These are phyloP conservation scores for Brachionus calyciflorus DNA, from an alignment of 1,140 invertebrate genomes.

Conservation along the genomic window DNA sequence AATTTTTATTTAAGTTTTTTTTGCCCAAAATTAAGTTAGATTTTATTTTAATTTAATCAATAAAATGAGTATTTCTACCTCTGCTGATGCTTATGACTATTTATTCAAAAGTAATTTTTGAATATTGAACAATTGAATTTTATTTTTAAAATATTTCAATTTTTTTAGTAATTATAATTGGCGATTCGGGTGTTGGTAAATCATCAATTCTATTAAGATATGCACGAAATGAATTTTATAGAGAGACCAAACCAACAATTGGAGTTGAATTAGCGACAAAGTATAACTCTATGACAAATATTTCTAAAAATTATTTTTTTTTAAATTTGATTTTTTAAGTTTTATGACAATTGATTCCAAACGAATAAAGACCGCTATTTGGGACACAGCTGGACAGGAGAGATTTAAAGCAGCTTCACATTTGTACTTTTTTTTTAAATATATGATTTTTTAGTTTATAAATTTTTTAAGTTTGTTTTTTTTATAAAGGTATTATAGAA, in stretches of 20 bases:
- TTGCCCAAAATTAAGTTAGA: no score
- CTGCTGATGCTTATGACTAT: not conserved
- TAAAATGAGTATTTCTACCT: no score
- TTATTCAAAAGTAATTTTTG: constrained; percentile 24
- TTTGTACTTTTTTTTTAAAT: constrained; percentile 88
- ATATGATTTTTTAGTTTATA: not conserved
- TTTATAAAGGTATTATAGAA: constrained; percentile 97
- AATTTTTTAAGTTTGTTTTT: no score
- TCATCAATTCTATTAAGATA: constrained; percentile 97
- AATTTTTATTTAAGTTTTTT: no score
- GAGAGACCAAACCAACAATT: constrained; percentile 99
- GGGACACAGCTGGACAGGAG: constrained; percentile 92
- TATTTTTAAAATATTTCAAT: constrained; percentile 62
- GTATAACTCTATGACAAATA: no score
- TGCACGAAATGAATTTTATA: constrained; percentile 99
- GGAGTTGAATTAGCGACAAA: constrained; percentile 97
- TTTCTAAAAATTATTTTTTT: constrained; percentile 50
- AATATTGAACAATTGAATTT: not conserved
- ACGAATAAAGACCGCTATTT: constrained; percentile 95
- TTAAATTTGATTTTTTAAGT: constrained; percentile 54
- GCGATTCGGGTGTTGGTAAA: constrained; percentile 98
- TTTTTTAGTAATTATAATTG: constrained; percentile 95
- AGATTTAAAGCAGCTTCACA: constrained; percentile 82
- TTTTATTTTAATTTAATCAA: no score
- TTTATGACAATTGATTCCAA: constrained; percentile 83